phyloP scores from a whole-genome alignment of 2,113 vertebrate species.

The Centropristis striata region DNA sequence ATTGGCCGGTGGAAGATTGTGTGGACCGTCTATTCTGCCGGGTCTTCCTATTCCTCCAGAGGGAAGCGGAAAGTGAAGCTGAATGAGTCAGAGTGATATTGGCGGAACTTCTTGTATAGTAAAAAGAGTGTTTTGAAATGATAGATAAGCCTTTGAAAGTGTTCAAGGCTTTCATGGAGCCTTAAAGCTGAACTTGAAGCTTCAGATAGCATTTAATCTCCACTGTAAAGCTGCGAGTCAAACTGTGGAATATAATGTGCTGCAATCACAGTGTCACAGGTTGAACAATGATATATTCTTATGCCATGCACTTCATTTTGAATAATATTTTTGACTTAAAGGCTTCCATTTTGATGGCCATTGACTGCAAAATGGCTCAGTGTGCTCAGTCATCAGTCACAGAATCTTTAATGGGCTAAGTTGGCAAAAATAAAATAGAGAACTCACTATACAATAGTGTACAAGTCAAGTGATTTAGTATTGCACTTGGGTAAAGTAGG shows the following conservation, averaged over 20 bases:
- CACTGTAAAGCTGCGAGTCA: slow-evolving; percentile 18
- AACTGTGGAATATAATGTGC: slow-evolving; percentile 23
- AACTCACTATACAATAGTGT: neutral
- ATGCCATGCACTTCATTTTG: neutral
- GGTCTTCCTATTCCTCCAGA: slow-evolving; percentile 36
- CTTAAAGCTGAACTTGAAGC: slow-evolving; percentile 49
- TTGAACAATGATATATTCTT: slow-evolving; percentile 29
- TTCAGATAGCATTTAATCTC: slow-evolving; percentile 46
- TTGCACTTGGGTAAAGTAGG: neutral
- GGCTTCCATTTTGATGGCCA: slow-evolving; percentile 22
- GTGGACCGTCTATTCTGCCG: slow-evolving; percentile 4
- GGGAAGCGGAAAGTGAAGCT: slow-evolving; percentile 29
- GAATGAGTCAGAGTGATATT: slow-evolving; percentile 47
- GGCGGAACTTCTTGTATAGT: slow-evolving; percentile 34
- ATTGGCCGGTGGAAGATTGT: slow-evolving; percentile 18
- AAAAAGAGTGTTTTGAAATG: slow-evolving; percentile 48
- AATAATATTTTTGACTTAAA: slow-evolving; percentile 22
- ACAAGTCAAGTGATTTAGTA: neutral
- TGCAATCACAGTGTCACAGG: slow-evolving; percentile 17
- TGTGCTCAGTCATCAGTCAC: neutral
- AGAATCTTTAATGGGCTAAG: neutral
- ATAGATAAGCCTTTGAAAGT: slow-evolving; percentile 65
- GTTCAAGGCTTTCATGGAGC: slow-evolving; percentile 43
- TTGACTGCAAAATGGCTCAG: neutral
- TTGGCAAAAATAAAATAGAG: neutral